Evolutionary conservation across 2,113 vertebrate genomes (phyloP).

Genomic region (Corythoichthys haematopterus): DNA sequence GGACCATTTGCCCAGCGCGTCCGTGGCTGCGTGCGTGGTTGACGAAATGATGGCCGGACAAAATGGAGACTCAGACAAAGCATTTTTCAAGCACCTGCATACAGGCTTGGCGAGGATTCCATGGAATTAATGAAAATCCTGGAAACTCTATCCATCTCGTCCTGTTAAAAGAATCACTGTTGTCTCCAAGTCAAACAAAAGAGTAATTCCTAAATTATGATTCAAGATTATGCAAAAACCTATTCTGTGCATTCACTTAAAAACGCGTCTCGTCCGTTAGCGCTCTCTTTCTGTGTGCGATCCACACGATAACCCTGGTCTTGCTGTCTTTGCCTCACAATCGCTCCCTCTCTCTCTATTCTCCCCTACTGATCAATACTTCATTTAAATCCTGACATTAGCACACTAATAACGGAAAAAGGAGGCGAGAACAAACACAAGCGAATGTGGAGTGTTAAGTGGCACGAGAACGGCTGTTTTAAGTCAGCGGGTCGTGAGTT

Average conservation of each 20-base stretch:
- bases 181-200: slow-evolving; percentile 42
- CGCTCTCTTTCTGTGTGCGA: slow-evolving; percentile 74
- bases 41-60: slow-evolving; percentile 43
- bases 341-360: slow-evolving; percentile 79
- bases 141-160: slow-evolving; percentile 33
- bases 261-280: slow-evolving; percentile 70
- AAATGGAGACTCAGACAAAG: slow-evolving; percentile 56
- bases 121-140: slow-evolving; percentile 34
- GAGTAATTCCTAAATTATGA: slow-evolving; percentile 57
- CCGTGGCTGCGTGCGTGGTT: slow-evolving; percentile 27
- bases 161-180: slow-evolving; percentile 36
- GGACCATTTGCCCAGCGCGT: slow-evolving; percentile 43
- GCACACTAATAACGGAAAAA: slow-evolving; percentile 71
- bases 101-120: slow-evolving; percentile 51
- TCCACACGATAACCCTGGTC: slow-evolving; percentile 78
- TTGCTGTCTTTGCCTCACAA: slow-evolving; percentile 79
- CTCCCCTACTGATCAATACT: slow-evolving; percentile 85
- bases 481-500: slow-evolving; percentile 18
- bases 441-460: slow-evolving; percentile 36
- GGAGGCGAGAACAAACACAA: slow-evolving; percentile 53
- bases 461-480: slow-evolving; percentile 29
- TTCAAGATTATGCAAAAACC: slow-evolving; percentile 56
- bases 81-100: slow-evolving; percentile 37
- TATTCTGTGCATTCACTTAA: slow-evolving; percentile 65
- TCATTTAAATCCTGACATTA: slow-evolving; percentile 86